phyloP scores from a whole-genome alignment of 2,888 invertebrate species.

The Acleris sparsana region DNA sequence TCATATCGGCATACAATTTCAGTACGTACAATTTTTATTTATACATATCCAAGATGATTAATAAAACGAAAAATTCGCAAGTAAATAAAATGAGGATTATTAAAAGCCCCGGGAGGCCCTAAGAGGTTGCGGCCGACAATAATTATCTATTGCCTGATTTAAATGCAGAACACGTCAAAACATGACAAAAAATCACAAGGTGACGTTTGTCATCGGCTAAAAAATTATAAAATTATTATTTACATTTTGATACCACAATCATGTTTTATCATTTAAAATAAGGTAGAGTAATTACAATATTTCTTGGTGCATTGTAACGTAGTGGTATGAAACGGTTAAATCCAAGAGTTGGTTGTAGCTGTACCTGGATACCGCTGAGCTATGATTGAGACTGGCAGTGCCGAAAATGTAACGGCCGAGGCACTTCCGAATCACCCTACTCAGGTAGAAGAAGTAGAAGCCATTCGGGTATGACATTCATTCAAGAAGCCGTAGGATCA shows the following conservation, averaged over 20 bases:
- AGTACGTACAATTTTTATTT: too few relatives aligned
- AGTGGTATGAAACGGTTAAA: slow-evolving; percentile 4
- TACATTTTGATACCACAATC: slow-evolving; percentile 69
- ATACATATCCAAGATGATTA: too few relatives aligned
- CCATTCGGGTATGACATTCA: slow-evolving; percentile 14
- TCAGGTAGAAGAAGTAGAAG: slow-evolving; percentile 22
- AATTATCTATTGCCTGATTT: slow-evolving; percentile 45
- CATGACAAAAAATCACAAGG: slow-evolving; percentile 58
- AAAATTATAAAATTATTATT: slow-evolving; percentile 73
- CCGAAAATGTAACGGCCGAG: slow-evolving; percentile 60
- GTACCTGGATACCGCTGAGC: slow-evolving; percentile 51
- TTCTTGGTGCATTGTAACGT: slow-evolving; percentile 23
- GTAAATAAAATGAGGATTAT: background rate
- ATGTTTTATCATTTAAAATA: slow-evolving; percentile 69
- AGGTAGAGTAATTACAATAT: slow-evolving; percentile 51
- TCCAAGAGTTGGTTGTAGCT: slow-evolving; percentile 36
- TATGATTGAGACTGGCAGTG: slow-evolving; percentile 72
- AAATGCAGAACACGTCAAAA: slow-evolving; percentile 62
- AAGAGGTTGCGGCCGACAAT: background rate
- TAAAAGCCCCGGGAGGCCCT: background rate
- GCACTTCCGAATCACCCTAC: slow-evolving; percentile 50
- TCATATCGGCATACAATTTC: too few relatives aligned
- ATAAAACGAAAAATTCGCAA: background rate
- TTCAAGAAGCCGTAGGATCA: slow-evolving; percentile 1
- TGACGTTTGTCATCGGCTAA: slow-evolving; percentile 72